A percentile compares a stretch with the other conserved stretches of the same genome.
Evolutionary conservation across 2,888 invertebrate species (phyloP).

Genomic region (Oscheius sp.): DNA sequence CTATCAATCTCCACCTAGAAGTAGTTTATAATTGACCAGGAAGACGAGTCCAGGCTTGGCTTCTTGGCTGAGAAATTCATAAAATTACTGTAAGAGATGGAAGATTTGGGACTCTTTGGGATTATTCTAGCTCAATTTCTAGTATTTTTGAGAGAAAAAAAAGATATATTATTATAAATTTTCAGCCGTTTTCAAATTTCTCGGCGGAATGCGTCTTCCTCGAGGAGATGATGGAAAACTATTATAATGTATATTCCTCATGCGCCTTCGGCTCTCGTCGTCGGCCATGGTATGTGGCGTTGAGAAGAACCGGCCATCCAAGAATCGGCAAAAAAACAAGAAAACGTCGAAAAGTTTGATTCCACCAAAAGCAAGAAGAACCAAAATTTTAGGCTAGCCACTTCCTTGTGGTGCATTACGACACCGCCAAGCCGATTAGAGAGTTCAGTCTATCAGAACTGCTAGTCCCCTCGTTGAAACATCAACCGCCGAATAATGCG

Average conservation of each 20-base stretch:
- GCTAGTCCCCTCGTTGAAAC: conserved; percentile 37
- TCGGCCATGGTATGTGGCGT: conserved; percentile 64
- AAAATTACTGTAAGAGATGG: too few relatives aligned
- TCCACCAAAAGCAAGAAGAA: not conserved
- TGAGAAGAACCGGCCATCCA: conserved; percentile 61
- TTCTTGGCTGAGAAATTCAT: too few relatives aligned
- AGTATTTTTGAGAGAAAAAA: too few relatives aligned
- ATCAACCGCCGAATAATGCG: conserved; percentile 40
- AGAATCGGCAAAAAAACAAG: conserved; percentile 60
- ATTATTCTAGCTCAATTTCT: too few relatives aligned
- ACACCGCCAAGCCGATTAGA: not conserved
- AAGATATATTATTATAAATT: too few relatives aligned
- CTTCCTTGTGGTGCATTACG: conserved; percentile 34
- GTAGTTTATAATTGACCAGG: conserved; percentile 3
- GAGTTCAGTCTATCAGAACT: conserved; percentile 20
- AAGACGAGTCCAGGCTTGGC: too few relatives aligned
- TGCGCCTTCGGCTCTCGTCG: conserved; percentile 60
- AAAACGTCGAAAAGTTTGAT: conserved; percentile 56
- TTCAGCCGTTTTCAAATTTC: conserved; percentile 49
- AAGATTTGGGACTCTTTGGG: too few relatives aligned
- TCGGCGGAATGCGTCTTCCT: conserved; percentile 69
- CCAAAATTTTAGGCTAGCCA: conserved; percentile 23
- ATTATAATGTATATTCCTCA: conserved; percentile 70
- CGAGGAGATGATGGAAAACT: conserved; percentile 70
- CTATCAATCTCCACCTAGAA: too few relatives aligned